phyloP scores from a whole-genome alignment of 1,140 invertebrate species.

The Pseudobourletiella spinata region DNA sequence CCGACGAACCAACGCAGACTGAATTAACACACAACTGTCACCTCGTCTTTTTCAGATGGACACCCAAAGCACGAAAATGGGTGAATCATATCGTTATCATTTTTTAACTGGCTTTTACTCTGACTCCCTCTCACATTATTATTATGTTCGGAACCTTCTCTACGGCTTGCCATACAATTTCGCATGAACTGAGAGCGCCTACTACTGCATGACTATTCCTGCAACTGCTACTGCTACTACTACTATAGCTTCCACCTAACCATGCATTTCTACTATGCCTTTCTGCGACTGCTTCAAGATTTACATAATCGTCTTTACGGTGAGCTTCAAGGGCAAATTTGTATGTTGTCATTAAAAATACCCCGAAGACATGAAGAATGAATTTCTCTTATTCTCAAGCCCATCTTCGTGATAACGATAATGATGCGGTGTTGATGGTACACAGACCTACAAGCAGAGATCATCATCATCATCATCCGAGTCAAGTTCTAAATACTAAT shows the following conservation, averaged over 20 bases:
- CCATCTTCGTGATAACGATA: too few relatives aligned
- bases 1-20: too few relatives aligned
- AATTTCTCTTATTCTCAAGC: background rate
- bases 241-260: background rate
- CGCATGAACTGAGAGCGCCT: background rate
- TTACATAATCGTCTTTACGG: too few relatives aligned
- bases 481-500: too few relatives aligned
- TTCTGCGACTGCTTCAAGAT: too few relatives aligned
- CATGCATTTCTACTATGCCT: too few relatives aligned
- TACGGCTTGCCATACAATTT: background rate
- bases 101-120: background rate
- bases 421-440: background rate
- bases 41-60: conserved; percentile 1
- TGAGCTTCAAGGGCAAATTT: background rate
- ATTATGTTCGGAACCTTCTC: background rate
- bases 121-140: background rate
- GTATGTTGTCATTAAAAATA: background rate
- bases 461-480: too few relatives aligned
- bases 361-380: background rate
- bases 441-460: background rate
- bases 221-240: background rate
- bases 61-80: background rate
- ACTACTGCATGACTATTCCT: background rate
- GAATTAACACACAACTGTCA: too few relatives aligned
- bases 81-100: background rate